Conservation (phyloP, 2,888 invertebrate species). For the Drosophila mayaguana region DNA sequence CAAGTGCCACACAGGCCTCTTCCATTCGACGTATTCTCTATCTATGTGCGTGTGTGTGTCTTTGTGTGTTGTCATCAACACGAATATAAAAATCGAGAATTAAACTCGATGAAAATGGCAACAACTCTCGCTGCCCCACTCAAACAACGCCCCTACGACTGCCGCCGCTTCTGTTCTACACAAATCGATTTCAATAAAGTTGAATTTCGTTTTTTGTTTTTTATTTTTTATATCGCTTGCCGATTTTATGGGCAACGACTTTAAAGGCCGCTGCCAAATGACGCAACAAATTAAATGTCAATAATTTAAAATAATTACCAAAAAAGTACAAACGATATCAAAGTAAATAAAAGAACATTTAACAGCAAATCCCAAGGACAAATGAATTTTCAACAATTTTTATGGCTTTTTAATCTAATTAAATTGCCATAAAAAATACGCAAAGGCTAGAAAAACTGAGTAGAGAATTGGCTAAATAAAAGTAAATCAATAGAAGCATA, state of each 20-base stretch:
- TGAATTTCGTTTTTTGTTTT: constrained; percentile 30
- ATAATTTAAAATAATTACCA: constrained; percentile 69
- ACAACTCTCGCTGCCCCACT: constrained; percentile 44
- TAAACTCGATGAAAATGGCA: constrained; percentile 71
- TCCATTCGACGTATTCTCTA: constrained; percentile 6
- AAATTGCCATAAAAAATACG: constrained; percentile 63
- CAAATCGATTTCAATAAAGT: constrained; percentile 76
- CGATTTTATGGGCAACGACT: constrained; percentile 32
- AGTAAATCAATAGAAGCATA: constrained; percentile 53
- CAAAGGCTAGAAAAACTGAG: constrained; percentile 50
- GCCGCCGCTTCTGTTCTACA: neutral
- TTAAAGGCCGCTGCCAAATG: constrained; percentile 51
- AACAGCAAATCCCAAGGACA: constrained; percentile 52
- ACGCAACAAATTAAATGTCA: constrained; percentile 72
- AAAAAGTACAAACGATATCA: constrained; percentile 14
- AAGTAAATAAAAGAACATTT: constrained; percentile 17
- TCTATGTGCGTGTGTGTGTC: neutral
- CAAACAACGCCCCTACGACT: neutral
- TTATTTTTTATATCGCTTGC: constrained; percentile 37
- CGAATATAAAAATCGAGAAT: constrained; percentile 77
- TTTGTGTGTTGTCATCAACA: constrained; percentile 64
- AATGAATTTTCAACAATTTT: constrained; percentile 50
- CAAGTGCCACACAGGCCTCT: constrained; percentile 23
- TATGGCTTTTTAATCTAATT: constrained; percentile 76
- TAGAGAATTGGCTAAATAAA: constrained; percentile 33